Evolutionary conservation across 2,113 vertebrate genomes (phyloP).

Genomic region (Trichechus manatus): DNA sequence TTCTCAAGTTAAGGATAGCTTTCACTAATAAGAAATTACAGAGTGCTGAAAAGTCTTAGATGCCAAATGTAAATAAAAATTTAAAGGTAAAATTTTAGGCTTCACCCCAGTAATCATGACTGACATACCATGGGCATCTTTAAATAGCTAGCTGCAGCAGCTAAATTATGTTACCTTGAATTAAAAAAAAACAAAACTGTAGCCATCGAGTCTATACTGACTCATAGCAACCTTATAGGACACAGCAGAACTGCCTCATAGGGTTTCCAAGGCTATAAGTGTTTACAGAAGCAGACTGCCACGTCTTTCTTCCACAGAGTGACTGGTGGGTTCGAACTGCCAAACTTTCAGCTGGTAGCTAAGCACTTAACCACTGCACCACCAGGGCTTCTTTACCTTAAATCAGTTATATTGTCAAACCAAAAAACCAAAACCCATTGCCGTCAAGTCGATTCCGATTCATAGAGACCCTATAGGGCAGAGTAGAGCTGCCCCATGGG

Average conservation of each 20-base stretch:
- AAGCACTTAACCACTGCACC: too few relatives aligned
- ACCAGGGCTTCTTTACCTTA: too few relatives aligned
- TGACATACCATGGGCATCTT: neutral
- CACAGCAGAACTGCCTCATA: too few relatives aligned
- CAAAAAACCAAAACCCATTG: neutral
- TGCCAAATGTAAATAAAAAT: neutral
- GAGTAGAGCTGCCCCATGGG: neutral
- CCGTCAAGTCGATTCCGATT: neutral
- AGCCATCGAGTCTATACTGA: too few relatives aligned
- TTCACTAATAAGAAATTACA: slow-evolving; percentile 31
- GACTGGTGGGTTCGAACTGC: too few relatives aligned
- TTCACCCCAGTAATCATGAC: neutral
- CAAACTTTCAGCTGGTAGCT: too few relatives aligned
- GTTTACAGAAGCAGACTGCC: too few relatives aligned
- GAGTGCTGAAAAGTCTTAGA: neutral
- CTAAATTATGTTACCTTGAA: neutral
- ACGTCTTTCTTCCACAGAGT: too few relatives aligned
- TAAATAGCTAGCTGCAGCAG: neutral
- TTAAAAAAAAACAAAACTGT: neutral
- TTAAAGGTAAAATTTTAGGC: neutral
- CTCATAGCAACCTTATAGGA: too few relatives aligned
- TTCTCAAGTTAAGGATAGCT: slow-evolving; percentile 19
- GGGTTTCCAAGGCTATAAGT: too few relatives aligned
- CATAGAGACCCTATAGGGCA: neutral
- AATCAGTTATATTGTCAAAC: too few relatives aligned